A percentile compares a stretch with the other conserved stretches of the same genome.
These are phyloP conservation scores for Ectropis crepuscularia DNA, from an alignment of 2,888 invertebrate genomes.

Conservation along the genomic window DNA sequence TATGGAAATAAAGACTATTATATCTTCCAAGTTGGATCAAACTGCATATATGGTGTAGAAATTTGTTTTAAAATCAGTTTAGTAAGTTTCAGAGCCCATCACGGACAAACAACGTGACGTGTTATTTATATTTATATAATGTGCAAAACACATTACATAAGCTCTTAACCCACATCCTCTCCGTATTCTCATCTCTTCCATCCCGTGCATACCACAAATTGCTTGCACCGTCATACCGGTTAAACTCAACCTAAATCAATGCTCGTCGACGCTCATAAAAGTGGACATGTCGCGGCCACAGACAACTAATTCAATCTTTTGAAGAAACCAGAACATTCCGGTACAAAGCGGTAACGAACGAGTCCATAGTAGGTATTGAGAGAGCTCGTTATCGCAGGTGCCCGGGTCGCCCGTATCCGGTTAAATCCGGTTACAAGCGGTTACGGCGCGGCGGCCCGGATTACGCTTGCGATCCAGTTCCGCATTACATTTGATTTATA, in stretches of 20 bases:
- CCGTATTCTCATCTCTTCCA: neutral
- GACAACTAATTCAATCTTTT: conserved; percentile 30
- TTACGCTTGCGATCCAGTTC: conserved; percentile 77
- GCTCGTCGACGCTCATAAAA: conserved; percentile 6
- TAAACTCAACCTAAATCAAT: conserved; percentile 5
- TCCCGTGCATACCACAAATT: neutral
- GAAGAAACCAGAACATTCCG: conserved; percentile 28
- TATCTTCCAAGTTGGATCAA: too few species aligned
- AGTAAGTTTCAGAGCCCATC: too few species aligned
- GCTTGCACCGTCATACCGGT: neutral
- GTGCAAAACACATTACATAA: too few species aligned
- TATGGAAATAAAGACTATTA: too few species aligned
- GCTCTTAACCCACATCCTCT: neutral
- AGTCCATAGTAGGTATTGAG: conserved; percentile 41
- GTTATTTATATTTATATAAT: too few species aligned
- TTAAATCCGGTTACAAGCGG: conserved; percentile 71
- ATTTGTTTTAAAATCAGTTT: too few species aligned
- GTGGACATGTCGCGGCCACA: conserved; percentile 1
- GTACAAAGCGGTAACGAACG: conserved; percentile 35
- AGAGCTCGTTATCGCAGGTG: conserved; percentile 78
- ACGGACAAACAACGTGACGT: too few species aligned
- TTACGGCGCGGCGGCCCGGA: conserved; percentile 71
- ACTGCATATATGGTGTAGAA: too few species aligned
- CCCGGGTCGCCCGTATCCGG: conserved; percentile 66
- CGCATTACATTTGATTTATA: conserved; percentile 77